Conservation (phyloP, 1,140 invertebrate genomes). For the Zophobas atratus region DNA sequence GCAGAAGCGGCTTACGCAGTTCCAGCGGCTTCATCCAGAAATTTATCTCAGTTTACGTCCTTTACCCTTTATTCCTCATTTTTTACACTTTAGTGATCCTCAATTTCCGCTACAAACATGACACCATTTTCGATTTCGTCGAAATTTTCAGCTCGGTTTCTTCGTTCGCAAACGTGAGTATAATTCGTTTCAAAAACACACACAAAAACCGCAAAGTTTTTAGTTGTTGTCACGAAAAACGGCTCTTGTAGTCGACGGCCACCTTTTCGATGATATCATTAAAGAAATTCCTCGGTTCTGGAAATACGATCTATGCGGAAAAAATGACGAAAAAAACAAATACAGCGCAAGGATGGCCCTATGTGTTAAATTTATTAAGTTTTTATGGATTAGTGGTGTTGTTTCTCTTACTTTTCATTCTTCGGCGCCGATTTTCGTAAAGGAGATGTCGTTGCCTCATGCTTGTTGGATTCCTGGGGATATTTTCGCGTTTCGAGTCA, state of each 20-base stretch:
- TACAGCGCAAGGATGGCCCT: not conserved
- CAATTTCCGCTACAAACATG: not conserved
- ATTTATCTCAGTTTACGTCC: not conserved
- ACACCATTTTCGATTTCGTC: slow-evolving; percentile 5
- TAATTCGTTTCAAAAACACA: not conserved
- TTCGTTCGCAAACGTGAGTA: not conserved
- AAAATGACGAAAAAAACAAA: not conserved
- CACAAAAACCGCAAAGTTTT: not conserved
- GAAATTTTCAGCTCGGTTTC: slow-evolving; percentile 10
- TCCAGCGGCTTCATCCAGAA: not conserved
- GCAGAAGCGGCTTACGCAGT: slow-evolving; percentile 7
- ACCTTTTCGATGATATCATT: not conserved
- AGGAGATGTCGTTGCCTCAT: not conserved
- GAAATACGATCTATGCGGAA: slow-evolving; percentile 8
- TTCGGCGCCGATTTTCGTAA: not conserved
- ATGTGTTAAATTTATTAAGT: not conserved
- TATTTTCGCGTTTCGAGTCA: not conserved
- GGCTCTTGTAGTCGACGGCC: not conserved
- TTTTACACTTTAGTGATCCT: not conserved
- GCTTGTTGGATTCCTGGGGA: slow-evolving; percentile 7
- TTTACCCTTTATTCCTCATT: slow-evolving; percentile 5
- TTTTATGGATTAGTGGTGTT: not conserved
- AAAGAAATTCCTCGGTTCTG: not conserved
- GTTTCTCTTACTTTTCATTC: not conserved
- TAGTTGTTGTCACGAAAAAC: not conserved